A percentile compares a stretch with the other conserved stretches of the same genome.
Conservation (phyloP, 1,140 invertebrate species). For the Pseudoatta argentina region DNA sequence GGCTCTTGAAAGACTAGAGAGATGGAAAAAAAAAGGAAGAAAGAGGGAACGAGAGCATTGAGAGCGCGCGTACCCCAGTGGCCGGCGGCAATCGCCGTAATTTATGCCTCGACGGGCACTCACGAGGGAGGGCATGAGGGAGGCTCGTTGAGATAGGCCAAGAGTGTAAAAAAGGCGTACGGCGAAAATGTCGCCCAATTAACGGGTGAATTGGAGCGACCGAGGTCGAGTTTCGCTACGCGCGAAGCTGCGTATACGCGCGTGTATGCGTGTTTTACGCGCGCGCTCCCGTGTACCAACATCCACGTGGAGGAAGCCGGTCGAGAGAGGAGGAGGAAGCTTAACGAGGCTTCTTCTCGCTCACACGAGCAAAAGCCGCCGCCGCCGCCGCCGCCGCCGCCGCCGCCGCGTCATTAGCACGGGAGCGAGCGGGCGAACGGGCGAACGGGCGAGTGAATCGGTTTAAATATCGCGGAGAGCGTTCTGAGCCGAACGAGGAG, state of each 20-base stretch:
- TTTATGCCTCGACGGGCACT: conserved; percentile 77
- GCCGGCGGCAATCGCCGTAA: conserved; percentile 82
- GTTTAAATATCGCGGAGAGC: conserved; percentile 79
- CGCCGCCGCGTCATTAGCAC: conserved; percentile 79
- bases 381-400: conserved; percentile 73
- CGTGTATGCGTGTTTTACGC: conserved; percentile 21
- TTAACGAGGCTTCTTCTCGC: conserved; percentile 78
- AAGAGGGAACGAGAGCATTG: neutral
- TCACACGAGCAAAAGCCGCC: conserved; percentile 66
- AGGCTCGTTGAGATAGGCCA: conserved; percentile 82
- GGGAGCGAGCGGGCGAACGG: conserved; percentile 62
- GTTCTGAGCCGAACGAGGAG: conserved; percentile 63
- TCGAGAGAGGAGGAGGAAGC: conserved; percentile 62
- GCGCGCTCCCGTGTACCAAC: conserved; percentile 43
- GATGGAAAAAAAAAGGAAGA: neutral
- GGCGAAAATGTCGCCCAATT: conserved; percentile 85
- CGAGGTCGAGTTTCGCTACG: conserved; percentile 72
- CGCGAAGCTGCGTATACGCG: conserved; percentile 10
- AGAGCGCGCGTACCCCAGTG: conserved; percentile 64
- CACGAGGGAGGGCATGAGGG: conserved; percentile 55
- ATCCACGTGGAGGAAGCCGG: conserved; percentile 31
- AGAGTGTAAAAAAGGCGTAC: conserved; percentile 81
- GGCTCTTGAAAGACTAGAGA: conserved; percentile 54
- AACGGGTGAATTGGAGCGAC: conserved; percentile 84
- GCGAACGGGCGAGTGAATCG: conserved; percentile 62